Base-by-base conservation (phyloP, 2,888 invertebrate species). In the Vandiemenella viatica region DNA sequence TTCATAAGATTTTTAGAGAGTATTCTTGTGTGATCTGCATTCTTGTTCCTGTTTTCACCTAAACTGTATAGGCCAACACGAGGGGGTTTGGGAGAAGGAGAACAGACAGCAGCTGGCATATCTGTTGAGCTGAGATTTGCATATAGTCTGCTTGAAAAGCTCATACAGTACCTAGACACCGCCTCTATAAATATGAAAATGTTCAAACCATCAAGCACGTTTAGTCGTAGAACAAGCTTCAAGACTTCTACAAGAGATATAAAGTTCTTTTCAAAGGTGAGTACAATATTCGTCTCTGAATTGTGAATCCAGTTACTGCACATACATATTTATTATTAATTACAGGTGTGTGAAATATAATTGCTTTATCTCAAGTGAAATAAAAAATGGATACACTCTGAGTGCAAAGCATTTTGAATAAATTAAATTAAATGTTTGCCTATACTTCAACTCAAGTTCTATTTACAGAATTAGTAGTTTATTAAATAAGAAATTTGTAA, bases 231-330 rank as follows among this genome's bases (percentile, higher is more conserved):
- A 41, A 82, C 77, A 48, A 91, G 90, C 46, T 96, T 92, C 64
- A 91, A 89, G 60, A 91, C 90, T 1, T 89, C 95, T 21, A 89
- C 93, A 0, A 79, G 95, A 48, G 98, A 98, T 67, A 97, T 99
- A 55, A 98, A 98, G 65, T 99, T 99, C 75, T 97, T 99, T 69
- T 93, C 93, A 17, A 98, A 99, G 76, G 96, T 83, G 55, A 47
- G 22, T 37, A 23, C 40, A n/a, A 16, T 43, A 5, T 10, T 21
- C n/a, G 1, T n/a, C 17, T 6, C 7, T 40, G 1, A 10, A 5
- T 16, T 5, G 1, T 16, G 10, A 40, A 40, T 5, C 40, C 13
- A 1, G 10, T 26, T 26, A 2, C 32, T 26, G 10, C 10, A n/a
- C n/a, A n/a, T n/a, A n/a, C n/a, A 42, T 20, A 20, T 20, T 19